These are phyloP conservation scores for Julus scanicus DNA, from an alignment of 2,888 invertebrate species.

Conservation along the genomic window DNA sequence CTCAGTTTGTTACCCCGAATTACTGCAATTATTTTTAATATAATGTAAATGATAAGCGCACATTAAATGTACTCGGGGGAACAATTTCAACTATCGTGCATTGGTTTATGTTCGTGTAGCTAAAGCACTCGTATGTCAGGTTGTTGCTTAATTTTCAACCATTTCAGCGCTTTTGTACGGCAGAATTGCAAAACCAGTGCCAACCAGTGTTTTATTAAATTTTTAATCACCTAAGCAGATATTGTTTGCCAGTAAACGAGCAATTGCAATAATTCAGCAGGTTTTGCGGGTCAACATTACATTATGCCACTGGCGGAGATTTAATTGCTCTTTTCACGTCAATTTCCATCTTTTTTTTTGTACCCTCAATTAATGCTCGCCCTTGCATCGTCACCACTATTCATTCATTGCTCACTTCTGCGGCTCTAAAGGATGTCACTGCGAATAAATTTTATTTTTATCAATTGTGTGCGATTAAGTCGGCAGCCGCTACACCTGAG, in stretches of 20 bases:
- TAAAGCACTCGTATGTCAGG: no score
- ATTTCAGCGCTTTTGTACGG: background rate
- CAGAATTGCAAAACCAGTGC: constrained; percentile 9
- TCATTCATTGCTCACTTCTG: background rate
- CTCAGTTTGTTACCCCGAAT: no score
- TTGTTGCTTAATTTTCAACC: background rate
- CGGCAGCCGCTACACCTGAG: background rate
- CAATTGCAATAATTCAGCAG: background rate
- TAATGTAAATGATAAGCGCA: background rate
- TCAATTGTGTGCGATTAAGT: constrained; percentile 9
- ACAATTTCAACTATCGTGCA: no score
- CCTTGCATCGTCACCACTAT: background rate
- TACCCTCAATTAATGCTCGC: background rate
- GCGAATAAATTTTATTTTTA: background rate
- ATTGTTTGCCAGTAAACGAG: constrained; percentile 26
- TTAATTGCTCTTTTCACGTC: background rate
- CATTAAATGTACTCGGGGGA: background rate
- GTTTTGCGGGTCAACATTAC: background rate
- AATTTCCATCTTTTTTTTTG: background rate
- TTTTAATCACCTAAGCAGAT: constrained; percentile 1
- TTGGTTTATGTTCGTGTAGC: no score
- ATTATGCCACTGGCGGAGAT: background rate
- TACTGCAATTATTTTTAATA: constrained; percentile 23
- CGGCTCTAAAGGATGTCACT: background rate
- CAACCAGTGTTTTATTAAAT: background rate